Conservation (phyloP, 2,113 vertebrate genomes). For the Neofelis nebulosa region DNA sequence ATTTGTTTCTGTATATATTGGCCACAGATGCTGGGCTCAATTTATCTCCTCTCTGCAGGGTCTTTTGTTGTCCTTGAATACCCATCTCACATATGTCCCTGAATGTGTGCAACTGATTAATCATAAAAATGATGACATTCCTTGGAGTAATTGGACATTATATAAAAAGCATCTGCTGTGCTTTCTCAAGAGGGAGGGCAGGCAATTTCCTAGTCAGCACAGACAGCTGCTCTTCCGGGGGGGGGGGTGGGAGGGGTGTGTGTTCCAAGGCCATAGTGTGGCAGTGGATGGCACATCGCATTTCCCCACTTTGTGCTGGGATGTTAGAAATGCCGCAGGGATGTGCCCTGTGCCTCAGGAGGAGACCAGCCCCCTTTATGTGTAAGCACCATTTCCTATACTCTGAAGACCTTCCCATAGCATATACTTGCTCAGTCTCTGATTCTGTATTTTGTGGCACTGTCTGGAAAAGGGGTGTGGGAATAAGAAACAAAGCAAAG, state of each 20-base stretch:
- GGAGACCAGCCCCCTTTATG: background rate
- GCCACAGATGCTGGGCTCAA: background rate
- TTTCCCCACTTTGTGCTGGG: conserved; percentile 35
- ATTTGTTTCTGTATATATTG: background rate
- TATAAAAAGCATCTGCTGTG: conserved; percentile 55
- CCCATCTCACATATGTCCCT: conserved; percentile 44
- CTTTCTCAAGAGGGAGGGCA: conserved; percentile 26
- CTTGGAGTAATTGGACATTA: conserved; percentile 47
- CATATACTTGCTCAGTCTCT: background rate
- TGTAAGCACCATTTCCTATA: background rate
- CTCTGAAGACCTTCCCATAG: background rate
- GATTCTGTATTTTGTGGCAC: background rate
- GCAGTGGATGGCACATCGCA: background rate
- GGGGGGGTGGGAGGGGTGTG: background rate
- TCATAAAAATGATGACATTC: conserved; percentile 59
- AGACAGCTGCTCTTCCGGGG: conserved; percentile 49
- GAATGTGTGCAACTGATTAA: conserved; percentile 47
- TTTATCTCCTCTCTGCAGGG: conserved; percentile 42
- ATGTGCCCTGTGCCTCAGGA: background rate
- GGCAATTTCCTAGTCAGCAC: background rate
- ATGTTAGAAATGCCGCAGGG: background rate
- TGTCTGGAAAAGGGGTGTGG: background rate
- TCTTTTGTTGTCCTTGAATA: conserved; percentile 59
- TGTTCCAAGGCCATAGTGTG: background rate
- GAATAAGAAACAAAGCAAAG: background rate